Evolutionary conservation across 2,113 vertebrate genomes (phyloP).

Genomic region (Hemichromis elongatus): DNA sequence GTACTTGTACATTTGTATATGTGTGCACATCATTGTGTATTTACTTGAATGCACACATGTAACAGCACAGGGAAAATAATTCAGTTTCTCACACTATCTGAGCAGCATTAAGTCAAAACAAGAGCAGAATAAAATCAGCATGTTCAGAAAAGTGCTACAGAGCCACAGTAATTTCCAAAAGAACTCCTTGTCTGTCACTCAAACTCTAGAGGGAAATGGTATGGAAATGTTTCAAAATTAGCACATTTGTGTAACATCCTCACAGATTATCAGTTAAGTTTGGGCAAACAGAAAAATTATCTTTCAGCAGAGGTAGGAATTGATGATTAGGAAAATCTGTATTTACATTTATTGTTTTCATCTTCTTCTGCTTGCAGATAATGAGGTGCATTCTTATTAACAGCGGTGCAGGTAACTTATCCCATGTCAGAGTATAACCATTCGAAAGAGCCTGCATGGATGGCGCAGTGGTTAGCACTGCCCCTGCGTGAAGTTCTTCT

Average conservation of each 20-base stretch:
- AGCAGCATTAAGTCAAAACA: neutral
- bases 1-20: conserved; percentile 1
- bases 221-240: conserved; percentile 27
- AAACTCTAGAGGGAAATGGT: neutral
- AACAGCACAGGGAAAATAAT: neutral
- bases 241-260: neutral
- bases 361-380: conserved; percentile 19
- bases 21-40: neutral
- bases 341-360: conserved; percentile 31
- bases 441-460: neutral
- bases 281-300: neutral
- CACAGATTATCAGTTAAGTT: conserved; percentile 15
- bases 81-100: neutral
- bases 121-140: neutral
- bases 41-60: neutral
- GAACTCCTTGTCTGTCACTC: conserved; percentile 1
- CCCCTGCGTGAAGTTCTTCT: neutral
- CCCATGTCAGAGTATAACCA: neutral
- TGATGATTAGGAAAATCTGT: conserved; percentile 43
- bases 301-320: conserved; percentile 1
- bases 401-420: conserved; percentile 30
- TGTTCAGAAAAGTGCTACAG: neutral
- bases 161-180: neutral
- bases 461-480: neutral
- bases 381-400: conserved; percentile 34